Base-by-base conservation (phyloP, 2,797 vertebrate genomes). In the Alfaro cultratus region DNA sequence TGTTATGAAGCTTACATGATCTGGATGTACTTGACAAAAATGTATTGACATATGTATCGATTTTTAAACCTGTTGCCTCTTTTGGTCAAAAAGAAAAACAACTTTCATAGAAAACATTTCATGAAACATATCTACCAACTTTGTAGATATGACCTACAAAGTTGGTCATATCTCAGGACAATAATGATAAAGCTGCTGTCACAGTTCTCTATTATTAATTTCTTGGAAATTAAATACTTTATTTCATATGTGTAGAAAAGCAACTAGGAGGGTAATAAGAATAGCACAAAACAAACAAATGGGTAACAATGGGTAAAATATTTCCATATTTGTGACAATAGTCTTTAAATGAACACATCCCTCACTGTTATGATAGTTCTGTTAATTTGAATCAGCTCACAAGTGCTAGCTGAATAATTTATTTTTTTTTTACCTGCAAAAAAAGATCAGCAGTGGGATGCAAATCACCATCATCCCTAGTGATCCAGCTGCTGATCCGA, bases 391-490 rank as follows among this genome's bases (percentile, higher is more conserved):
- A 23, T 62, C 2, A 15, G 34, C 34, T 62, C 16, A 31, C 12
- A 10, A 60, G 57, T 12, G 10, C 36, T 34, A 13, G 64, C 34
- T 41, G 26, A 53, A 10, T 43, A 70, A 36, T 45, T 2, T 45
- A 34, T 45, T 10, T 64, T 43, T 68, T 43, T 68, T 86, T 89
- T 55, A 94, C 93, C 86, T 89, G 83, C 71, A 84, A 74, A 85
- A 15, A 55, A 57, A 79, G 0, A 93, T 26, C 49, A 93, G 64
- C 78, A 95, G n/a, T 0, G 90, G 86, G 75, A 86, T 18, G 45
- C 90, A 93, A 29, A 93, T 18, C 55, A 94, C 26, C 80, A 90
- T 53, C 90, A 91, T 91, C 62, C 77, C 88, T 60, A 87, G 9
- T 0, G 87, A 91, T 76, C 93, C 94, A 11, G 5, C 82, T 16